Percentiles rank a stretch among this genome's conserved stretches.
These are phyloP conservation scores for Nasonia giraulti DNA, from an alignment of 1,140 invertebrate species.

Conservation along the genomic window DNA sequence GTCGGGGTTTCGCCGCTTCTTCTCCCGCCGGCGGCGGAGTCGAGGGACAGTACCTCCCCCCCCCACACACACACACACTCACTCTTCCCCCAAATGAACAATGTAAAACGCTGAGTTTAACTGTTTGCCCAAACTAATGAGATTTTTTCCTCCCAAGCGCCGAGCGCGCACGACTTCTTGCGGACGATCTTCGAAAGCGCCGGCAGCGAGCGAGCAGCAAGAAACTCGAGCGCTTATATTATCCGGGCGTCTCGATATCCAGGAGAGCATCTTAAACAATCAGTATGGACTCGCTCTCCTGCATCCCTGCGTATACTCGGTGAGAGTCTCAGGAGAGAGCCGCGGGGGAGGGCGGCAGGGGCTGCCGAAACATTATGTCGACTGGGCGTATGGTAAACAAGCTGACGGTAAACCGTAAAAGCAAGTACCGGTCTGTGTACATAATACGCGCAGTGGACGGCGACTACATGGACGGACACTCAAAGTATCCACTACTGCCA, in stretches of 20 bases:
- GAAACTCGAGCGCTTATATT: too few relatives aligned
- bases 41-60: not conserved
- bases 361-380: too few relatives aligned
- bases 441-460: not conserved
- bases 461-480: too few relatives aligned
- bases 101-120: slow-evolving; percentile 24
- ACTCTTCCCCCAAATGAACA: slow-evolving; percentile 18
- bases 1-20: not conserved
- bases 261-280: slow-evolving; percentile 20
- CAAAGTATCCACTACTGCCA: too few relatives aligned
- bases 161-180: too few relatives aligned
- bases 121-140: slow-evolving; percentile 37
- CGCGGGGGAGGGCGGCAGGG: too few relatives aligned
- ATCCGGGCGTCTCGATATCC: not conserved
- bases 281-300: too few relatives aligned
- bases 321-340: not conserved
- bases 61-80: not conserved
- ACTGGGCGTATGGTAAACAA: too few relatives aligned
- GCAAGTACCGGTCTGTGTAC: not conserved
- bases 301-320: too few relatives aligned
- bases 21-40: not conserved
- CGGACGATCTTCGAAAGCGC: too few relatives aligned
- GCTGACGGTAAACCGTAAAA: not conserved
- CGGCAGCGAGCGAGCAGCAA: not conserved
- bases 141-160: slow-evolving; percentile 32